A percentile compares a stretch with the other conserved stretches of the same genome.
Evolutionary conservation across 2,888 invertebrate genomes (phyloP).

Genomic region (Myathropa florea): DNA sequence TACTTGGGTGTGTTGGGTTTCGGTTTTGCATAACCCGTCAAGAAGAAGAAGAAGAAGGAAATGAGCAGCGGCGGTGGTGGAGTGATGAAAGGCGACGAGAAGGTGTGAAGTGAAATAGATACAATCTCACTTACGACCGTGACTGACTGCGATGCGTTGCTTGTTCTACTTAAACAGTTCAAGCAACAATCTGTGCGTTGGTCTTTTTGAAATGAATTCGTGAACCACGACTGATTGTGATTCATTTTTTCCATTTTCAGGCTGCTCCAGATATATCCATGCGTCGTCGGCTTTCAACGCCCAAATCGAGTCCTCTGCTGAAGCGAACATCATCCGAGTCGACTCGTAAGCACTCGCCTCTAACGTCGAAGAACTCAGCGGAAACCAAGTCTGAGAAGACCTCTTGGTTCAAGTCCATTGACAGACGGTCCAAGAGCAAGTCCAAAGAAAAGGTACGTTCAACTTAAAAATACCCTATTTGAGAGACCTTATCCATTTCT

Average conservation of each 20-base stretch:
- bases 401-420: slow-evolving; percentile 91
- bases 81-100: neutral
- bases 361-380: slow-evolving; percentile 79
- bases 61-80: neutral
- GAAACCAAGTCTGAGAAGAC: slow-evolving; percentile 82
- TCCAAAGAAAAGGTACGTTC: slow-evolving; percentile 78
- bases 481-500: neutral
- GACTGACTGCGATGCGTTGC: neutral
- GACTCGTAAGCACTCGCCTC: slow-evolving; percentile 79
- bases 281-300: slow-evolving; percentile 88
- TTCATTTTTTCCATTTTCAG: slow-evolving; percentile 13
- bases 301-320: slow-evolving; percentile 85
- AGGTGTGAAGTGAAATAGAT: slow-evolving; percentile 2
- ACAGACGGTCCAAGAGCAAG: slow-evolving; percentile 87
- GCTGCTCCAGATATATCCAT: slow-evolving; percentile 84
- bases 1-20: slow-evolving; percentile 4
- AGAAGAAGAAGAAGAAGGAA: neutral
- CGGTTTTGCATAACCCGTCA: neutral
- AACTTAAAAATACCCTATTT: neutral
- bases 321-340: slow-evolving; percentile 83
- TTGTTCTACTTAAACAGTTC: neutral
- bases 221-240: neutral
- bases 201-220: too few relatives aligned
- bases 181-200: neutral
- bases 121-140: neutral